phyloP scores from a whole-genome alignment of 2,888 invertebrate species.

The Melieria omissa region DNA sequence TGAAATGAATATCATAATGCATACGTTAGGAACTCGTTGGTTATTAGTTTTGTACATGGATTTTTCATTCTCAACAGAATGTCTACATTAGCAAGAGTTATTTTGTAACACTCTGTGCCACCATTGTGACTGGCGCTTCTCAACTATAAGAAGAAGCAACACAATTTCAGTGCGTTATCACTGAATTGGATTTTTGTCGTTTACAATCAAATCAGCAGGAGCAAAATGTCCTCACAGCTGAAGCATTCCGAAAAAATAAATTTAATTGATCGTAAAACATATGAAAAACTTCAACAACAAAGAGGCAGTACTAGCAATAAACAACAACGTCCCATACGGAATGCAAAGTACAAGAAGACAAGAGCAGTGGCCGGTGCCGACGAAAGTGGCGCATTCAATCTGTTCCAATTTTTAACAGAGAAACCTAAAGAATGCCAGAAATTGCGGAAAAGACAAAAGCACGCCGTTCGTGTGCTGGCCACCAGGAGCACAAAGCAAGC shows the following conservation, averaged over 20 bases:
- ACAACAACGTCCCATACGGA: constrained; percentile 38
- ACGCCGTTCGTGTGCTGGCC: constrained; percentile 35
- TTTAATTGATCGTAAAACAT: constrained; percentile 48
- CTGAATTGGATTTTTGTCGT: no score
- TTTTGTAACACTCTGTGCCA: no score
- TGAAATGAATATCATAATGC: no score
- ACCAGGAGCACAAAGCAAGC: constrained; percentile 3
- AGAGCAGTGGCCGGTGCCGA: constrained; percentile 40
- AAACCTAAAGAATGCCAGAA: constrained; percentile 17
- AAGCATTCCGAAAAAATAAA: constrained; percentile 49
- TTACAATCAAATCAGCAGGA: neutral
- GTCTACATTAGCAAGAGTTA: no score
- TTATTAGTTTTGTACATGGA: no score
- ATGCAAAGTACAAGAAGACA: constrained; percentile 50
- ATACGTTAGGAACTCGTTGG: no score
- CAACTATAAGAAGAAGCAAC: no score
- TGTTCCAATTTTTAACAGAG: constrained; percentile 23
- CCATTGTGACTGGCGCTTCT: no score
- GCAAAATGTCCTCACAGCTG: constrained; percentile 8
- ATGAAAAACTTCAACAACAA: constrained; percentile 39
- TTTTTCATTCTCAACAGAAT: no score
- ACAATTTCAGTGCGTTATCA: no score
- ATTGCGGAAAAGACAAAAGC: constrained; percentile 28
- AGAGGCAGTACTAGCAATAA: neutral
- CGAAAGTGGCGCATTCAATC: constrained; percentile 8